Conservation (phyloP, 1,140 invertebrate genomes). For the Heterodera carotae region DNA sequence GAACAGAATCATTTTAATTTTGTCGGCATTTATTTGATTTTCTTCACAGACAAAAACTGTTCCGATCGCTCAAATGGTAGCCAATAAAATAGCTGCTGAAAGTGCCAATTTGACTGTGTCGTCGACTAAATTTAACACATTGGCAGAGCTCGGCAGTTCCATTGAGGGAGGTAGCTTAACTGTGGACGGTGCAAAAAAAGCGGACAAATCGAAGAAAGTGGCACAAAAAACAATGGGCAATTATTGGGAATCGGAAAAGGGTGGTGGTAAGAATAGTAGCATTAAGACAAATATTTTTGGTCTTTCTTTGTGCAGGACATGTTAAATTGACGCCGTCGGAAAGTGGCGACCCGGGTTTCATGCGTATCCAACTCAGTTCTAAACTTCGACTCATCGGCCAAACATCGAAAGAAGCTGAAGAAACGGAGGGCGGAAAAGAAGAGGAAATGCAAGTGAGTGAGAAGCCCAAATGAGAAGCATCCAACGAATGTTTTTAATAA, state of each 20-base stretch:
- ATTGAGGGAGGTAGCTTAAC: background rate
- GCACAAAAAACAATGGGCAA: background rate
- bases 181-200: background rate
- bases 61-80: conserved; percentile 15
- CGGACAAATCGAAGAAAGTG: background rate
- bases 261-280: background rate
- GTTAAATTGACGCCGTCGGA: background rate
- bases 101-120: conserved; percentile 11
- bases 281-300: too few species aligned
- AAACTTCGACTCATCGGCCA: background rate
- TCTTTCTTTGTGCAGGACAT: background rate
- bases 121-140: conserved; percentile 25
- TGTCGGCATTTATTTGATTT: too few species aligned
- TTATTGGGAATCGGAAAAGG: background rate
- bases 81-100: conserved; percentile 14
- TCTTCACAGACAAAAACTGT: conserved; percentile 27
- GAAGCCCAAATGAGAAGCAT: background rate
- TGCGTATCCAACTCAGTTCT: background rate
- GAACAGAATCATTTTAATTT: too few species aligned
- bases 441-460: background rate
- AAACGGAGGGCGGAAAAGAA: background rate
- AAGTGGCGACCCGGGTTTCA: conserved; percentile 6
- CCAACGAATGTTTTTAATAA: background rate
- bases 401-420: background rate
- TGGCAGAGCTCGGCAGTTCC: background rate